Percentiles rank a stretch among this genome's conserved stretches.
These are phyloP conservation scores for Metacarcinus magister DNA, from an alignment of 2,888 invertebrate species.

Conservation along the genomic window DNA sequence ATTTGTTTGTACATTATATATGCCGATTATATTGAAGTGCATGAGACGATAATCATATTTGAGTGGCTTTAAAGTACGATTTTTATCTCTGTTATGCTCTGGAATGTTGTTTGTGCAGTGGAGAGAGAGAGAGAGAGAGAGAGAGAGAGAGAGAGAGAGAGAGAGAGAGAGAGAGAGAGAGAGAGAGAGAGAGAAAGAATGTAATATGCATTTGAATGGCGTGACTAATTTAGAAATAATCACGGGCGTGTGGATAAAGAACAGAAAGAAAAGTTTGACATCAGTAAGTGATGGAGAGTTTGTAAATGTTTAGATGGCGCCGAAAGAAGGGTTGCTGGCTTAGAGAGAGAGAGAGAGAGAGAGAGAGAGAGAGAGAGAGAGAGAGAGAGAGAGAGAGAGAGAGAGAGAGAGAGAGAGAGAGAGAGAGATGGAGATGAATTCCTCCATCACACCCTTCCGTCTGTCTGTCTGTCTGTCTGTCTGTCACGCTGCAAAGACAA, in stretches of 20 bases:
- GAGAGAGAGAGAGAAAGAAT: conserved; percentile 29
- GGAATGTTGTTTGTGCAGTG: background rate
- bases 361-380: background rate
- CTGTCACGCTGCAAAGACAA: conserved; percentile 7
- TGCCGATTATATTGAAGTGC: background rate
- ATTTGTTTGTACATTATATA: background rate
- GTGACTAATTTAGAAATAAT: background rate
- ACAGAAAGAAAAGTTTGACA: background rate
- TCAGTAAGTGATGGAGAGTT: background rate
- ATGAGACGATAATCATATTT: background rate
- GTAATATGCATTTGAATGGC: background rate
- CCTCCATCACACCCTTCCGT: background rate
- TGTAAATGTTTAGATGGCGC: background rate
- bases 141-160: conserved; percentile 21
- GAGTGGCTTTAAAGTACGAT: background rate
- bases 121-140: background rate
- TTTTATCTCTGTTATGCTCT: background rate
- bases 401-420: conserved; percentile 45
- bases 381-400: conserved; percentile 50
- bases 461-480: background rate
- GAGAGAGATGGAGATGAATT: background rate
- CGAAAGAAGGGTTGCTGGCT: background rate
- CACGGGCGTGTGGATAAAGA: background rate
- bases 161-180: conserved; percentile 53
- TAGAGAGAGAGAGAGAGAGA: background rate